Percentiles rank a stretch among this genome's conserved stretches.
Conservation (phyloP, 2,113 vertebrate species). For the Martes martes region DNA sequence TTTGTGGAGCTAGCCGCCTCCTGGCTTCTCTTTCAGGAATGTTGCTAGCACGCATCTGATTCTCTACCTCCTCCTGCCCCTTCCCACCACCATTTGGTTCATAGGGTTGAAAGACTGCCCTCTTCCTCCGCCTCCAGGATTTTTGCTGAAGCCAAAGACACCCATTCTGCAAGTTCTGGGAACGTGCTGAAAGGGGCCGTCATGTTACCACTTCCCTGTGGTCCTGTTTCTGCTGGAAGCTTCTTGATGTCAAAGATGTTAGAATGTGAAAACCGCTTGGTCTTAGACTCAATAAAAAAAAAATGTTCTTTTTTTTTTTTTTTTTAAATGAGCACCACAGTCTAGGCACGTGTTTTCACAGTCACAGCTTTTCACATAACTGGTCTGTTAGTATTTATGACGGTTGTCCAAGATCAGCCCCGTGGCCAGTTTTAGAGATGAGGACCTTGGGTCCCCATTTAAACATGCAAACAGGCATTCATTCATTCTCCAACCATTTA, state of each 20-base stretch:
- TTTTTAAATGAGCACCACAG: rapidly evolving
- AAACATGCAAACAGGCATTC: background rate
- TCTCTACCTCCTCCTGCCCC: background rate
- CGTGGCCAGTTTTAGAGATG: background rate
- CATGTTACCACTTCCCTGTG: rapidly evolving
- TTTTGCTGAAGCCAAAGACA: background rate
- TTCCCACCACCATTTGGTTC: background rate
- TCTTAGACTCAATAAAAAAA: background rate
- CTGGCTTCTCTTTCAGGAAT: background rate
- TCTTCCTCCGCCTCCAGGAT: background rate
- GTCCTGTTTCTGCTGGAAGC: background rate
- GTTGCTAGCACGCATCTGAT: background rate
- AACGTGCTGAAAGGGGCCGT: rapidly evolving
- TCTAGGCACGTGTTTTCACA: background rate
- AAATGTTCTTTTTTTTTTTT: background rate
- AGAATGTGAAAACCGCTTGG: background rate
- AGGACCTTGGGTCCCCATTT: background rate
- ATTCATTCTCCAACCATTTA: background rate
- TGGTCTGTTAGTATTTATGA: background rate
- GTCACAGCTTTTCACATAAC: rapidly evolving
- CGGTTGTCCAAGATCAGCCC: background rate
- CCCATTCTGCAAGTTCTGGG: rapidly evolving
- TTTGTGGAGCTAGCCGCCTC: background rate
- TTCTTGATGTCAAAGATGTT: background rate
- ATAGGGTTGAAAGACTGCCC: background rate